phyloP scores from a whole-genome alignment of 2,113 vertebrate species.

The Melanocharis versteri region DNA sequence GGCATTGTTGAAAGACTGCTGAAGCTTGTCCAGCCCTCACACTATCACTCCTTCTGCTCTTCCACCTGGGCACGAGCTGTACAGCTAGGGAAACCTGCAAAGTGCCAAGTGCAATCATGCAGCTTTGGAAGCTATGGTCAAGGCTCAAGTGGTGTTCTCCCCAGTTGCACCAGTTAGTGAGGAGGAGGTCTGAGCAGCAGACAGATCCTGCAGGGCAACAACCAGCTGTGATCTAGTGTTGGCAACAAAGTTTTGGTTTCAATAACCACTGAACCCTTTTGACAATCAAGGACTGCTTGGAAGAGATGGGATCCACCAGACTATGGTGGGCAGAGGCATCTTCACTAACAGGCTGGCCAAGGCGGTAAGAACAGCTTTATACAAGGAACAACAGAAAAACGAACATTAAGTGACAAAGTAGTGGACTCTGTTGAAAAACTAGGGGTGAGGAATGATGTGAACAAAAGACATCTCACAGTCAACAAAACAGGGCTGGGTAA shows the following conservation, averaged over 20 bases:
- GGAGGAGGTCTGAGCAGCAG: neutral
- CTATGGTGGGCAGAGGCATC: neutral
- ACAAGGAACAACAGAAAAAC: neutral
- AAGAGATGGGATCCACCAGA: neutral
- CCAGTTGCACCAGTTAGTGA: fast-evolving
- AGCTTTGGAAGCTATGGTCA: neutral
- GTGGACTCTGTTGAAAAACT: neutral
- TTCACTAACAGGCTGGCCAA: neutral
- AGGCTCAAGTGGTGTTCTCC: neutral
- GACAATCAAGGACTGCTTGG: neutral
- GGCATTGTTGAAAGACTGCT: neutral
- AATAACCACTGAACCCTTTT: fast-evolving
- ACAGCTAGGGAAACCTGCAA: neutral
- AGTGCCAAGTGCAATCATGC: neutral
- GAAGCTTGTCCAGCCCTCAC: neutral
- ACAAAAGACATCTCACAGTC: neutral
- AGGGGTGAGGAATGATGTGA: fast-evolving
- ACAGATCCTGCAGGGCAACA: neutral
- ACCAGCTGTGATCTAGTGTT: neutral
- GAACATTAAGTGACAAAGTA: neutral
- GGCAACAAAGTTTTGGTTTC: neutral
- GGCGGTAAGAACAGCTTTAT: neutral
- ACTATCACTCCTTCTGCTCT: neutral
- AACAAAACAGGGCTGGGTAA: neutral
- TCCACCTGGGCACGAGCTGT: neutral